phyloP scores from a whole-genome alignment of 1,140 invertebrate species.

The Drosophila persimilis region DNA sequence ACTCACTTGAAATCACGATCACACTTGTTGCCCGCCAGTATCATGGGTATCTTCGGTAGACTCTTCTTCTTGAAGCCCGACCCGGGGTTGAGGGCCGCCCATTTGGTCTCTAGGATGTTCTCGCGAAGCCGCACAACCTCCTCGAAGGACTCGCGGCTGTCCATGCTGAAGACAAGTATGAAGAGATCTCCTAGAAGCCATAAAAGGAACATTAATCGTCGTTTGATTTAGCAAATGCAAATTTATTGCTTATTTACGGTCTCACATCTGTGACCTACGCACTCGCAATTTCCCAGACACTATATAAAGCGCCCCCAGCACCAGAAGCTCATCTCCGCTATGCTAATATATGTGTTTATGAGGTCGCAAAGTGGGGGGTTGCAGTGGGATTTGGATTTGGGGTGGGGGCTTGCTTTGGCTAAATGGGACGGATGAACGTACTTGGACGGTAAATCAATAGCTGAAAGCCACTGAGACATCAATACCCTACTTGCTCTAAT shows the following conservation, averaged over 20 bases:
- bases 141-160: conserved; percentile 92
- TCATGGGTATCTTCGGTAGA: conserved; percentile 89
- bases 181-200: conserved; percentile 90
- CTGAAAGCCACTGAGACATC: conserved; percentile 18
- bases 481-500: conserved; percentile 25
- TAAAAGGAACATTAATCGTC: conserved; percentile 57
- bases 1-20: conserved; percentile 89
- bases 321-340: conserved; percentile 44
- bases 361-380: not conserved
- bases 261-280: conserved; percentile 36
- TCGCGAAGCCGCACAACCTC: conserved; percentile 91
- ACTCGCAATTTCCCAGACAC: conserved; percentile 46
- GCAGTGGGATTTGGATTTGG: not conserved
- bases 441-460: conserved; percentile 34
- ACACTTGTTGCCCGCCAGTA: conserved; percentile 92
- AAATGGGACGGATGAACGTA: conserved; percentile 22
- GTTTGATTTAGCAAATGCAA: conserved; percentile 71
- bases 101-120: conserved; percentile 92
- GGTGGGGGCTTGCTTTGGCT: conserved; percentile 9
- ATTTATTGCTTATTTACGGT: conserved; percentile 74
- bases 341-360: conserved; percentile 27
- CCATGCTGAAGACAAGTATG: conserved; percentile 92
- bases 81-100: conserved; percentile 86
- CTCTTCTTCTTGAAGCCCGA: conserved; percentile 86
- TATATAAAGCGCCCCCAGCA: conserved; percentile 45